Percentiles rank a stretch among this genome's conserved stretches.
Evolutionary conservation across 2,113 vertebrate species (phyloP).

Genomic region (Serilophus lunatus): DNA sequence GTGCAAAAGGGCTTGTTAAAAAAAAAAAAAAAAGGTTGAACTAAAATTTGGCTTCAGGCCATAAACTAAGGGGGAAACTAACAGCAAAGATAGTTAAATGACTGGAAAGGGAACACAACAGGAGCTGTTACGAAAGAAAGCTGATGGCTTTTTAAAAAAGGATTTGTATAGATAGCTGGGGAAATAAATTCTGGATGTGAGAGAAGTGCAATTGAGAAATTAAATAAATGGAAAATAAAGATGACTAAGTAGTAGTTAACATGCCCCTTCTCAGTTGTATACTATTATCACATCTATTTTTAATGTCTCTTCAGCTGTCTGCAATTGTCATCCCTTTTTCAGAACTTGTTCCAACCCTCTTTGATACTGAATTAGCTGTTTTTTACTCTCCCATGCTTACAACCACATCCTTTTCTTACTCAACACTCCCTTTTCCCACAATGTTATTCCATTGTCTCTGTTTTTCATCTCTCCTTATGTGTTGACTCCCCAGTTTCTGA

Average conservation of each 20-base stretch:
- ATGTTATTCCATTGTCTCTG: constrained; percentile 55
- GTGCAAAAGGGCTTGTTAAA: background rate
- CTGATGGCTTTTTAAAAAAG: constrained; percentile 33
- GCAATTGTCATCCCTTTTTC: constrained; percentile 48
- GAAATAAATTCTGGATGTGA: constrained; percentile 53
- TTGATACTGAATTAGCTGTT: constrained; percentile 60
- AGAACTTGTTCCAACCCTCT: constrained; percentile 46
- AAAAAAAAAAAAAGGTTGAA: background rate
- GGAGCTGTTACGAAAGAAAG: constrained; percentile 17
- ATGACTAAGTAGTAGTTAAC: constrained; percentile 68
- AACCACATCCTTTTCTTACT: constrained; percentile 53
- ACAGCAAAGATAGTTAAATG: constrained; percentile 49
- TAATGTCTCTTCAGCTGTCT: constrained; percentile 53
- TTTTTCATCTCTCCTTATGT: constrained; percentile 57
- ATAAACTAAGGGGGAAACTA: constrained; percentile 41
- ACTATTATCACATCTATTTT: constrained; percentile 66
- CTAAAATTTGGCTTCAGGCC: constrained; percentile 49
- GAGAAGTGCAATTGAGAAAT: constrained; percentile 59
- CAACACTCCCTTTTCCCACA: constrained; percentile 44
- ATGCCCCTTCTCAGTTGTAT: constrained; percentile 62
- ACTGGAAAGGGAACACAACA: constrained; percentile 55
- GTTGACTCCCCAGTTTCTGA: constrained; percentile 60
- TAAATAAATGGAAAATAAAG: constrained; percentile 65
- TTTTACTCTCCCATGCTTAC: constrained; percentile 33
- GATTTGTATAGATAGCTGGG: constrained; percentile 51